Evolutionary conservation across 2,113 vertebrate genomes (phyloP).

Genomic region (Quiscalus mexicanus): DNA sequence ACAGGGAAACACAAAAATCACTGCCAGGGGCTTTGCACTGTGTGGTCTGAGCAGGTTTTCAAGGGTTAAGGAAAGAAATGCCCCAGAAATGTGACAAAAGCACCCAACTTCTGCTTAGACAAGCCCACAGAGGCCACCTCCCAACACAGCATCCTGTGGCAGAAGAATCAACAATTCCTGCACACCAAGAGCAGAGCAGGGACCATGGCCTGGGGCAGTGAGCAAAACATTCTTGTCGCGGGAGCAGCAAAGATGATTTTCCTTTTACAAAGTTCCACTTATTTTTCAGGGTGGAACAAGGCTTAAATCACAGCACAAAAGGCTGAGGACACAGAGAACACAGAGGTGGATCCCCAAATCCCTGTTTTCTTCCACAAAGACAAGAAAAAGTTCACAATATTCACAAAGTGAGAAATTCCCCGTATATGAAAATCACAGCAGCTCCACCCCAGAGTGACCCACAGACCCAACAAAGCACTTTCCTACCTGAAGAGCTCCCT

Average conservation of each 20-base stretch:
- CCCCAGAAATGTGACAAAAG: neutral
- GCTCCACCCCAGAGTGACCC: neutral
- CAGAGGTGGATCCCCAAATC: neutral
- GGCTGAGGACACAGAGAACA: neutral
- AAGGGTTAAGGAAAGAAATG: neutral
- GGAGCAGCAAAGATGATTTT: neutral
- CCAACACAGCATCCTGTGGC: neutral
- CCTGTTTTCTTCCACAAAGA: neutral
- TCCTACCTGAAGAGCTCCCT: conserved; percentile 93
- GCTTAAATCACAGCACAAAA: neutral
- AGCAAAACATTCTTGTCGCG: neutral
- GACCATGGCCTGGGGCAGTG: rapidly evolving
- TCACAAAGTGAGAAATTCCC: neutral
- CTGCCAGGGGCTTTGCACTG: neutral
- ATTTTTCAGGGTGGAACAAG: neutral
- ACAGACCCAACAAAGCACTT: rapidly evolving
- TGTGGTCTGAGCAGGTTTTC: rapidly evolving
- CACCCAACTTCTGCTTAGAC: neutral
- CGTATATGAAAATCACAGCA: rapidly evolving
- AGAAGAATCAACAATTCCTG: neutral
- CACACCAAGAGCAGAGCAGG: neutral
- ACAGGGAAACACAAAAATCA: neutral
- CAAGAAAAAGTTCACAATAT: neutral
- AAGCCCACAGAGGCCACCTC: neutral
- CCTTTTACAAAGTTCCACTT: neutral